phyloP scores from a whole-genome alignment of 2,797 vertebrate species.

The Poecilia velifera region DNA sequence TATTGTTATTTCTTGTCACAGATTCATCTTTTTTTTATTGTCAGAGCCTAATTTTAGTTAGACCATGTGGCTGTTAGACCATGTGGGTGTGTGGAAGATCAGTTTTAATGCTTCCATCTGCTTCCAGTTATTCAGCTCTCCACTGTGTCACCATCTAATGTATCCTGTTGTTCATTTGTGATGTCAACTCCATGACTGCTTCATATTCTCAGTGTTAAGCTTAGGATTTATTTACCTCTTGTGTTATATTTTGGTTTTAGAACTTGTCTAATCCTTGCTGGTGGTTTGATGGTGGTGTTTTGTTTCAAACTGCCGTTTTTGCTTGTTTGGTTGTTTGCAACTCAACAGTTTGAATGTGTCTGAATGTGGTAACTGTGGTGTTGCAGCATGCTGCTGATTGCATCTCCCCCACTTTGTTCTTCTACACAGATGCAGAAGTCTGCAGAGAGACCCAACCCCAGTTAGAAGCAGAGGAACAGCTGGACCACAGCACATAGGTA shows the following conservation, averaged over 20 bases:
- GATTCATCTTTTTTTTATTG: conserved; percentile 26
- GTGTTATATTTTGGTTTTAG: conserved; percentile 23
- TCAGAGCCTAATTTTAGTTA: conserved; percentile 35
- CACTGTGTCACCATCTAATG: conserved; percentile 36
- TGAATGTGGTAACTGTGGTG: conserved; percentile 2
- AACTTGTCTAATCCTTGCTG: conserved; percentile 53
- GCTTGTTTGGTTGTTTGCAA: neutral
- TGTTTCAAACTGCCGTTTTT: neutral
- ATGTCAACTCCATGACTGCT: conserved; percentile 37
- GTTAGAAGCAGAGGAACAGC: conserved; percentile 67
- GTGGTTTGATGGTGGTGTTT: conserved; percentile 11
- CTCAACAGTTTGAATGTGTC: neutral
- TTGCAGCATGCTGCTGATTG: neutral
- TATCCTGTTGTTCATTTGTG: conserved; percentile 49
- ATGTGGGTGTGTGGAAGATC: conserved; percentile 37
- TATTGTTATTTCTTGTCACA: conserved; percentile 8
- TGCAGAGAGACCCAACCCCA: conserved; percentile 80
- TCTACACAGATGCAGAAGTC: conserved; percentile 77
- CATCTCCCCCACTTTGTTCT: conserved; percentile 12
- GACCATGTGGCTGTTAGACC: conserved; percentile 38
- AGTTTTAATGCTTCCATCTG: conserved; percentile 48
- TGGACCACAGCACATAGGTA: conserved; percentile 49
- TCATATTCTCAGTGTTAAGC: conserved; percentile 33
- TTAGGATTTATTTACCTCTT: conserved; percentile 43
- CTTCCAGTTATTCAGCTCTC: conserved; percentile 51